Evolutionary conservation across 2,113 vertebrate species (phyloP), one percentile per base, ranked within the genome.

Genomic region (Reinhardtius hippoglossoides): DNA sequence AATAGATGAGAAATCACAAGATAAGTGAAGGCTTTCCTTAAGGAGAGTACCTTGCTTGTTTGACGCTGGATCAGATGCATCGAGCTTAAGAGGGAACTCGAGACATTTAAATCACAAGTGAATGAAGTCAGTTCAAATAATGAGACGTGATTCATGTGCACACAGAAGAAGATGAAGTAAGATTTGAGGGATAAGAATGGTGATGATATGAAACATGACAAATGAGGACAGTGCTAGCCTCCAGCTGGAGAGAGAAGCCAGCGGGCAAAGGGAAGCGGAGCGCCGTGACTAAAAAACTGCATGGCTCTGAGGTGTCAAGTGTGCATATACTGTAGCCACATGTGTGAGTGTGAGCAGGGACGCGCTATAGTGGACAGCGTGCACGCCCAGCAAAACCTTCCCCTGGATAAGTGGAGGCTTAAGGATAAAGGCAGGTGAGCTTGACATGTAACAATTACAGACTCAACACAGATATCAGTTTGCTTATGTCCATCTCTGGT

Each of bases 381-480:
- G 70, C 20, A 0, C 8, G 55, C 52, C 67, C 69, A 73, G 82
- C 57, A 74, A 61, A 82, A 70, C 56, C 37, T 31, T 27, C 50
- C 21, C 31, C 18, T 12, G n/a, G 50, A 76, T 74, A 81, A 82
- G 72, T 21, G 58, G 27, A 64, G 9, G 66, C 79, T 76, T 67
- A 63, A 52, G 52, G 64, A 62, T 44, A 20, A 46, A 82, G 50
- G 50, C 40, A 55, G 35, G 71, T 76, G 58, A 85, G 58, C 46
- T 56, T 78, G 58, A 9, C 64, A 81, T 68, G 54, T 77, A 71
- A 80, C 67, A 88, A 85, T 92, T 87, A 82, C n/a, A 52, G 54
- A 73, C 60, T 70, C 37, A 61, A 86, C 60, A 57, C 68, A 72
- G 62, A 81, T 78, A 88, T 79, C 60, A 72, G 50, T 81, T 63